Evolutionary conservation across 2,113 vertebrate genomes (phyloP).

Genomic region (Raja brachyura): DNA sequence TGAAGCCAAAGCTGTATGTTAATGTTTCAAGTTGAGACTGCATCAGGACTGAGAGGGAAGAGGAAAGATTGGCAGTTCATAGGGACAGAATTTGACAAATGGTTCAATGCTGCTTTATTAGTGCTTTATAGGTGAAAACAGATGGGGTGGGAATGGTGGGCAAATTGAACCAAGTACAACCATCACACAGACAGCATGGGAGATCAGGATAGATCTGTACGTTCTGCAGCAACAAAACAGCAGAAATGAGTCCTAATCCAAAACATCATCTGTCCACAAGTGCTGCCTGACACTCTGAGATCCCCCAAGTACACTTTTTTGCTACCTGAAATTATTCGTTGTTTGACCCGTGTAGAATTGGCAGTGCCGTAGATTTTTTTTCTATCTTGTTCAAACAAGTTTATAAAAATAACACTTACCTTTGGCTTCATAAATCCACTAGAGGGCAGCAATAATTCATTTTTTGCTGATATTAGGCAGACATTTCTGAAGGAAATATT

Average conservation of each 20-base stretch:
- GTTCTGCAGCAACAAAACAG: too few relatives aligned
- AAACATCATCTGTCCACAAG: too few relatives aligned
- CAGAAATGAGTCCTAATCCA: too few relatives aligned
- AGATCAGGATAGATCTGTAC: too few relatives aligned
- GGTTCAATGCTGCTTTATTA: too few relatives aligned
- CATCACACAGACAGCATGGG: too few relatives aligned
- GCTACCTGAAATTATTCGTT: not conserved
- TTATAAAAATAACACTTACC: not conserved
- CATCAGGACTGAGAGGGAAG: too few relatives aligned
- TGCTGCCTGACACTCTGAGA: too few relatives aligned
- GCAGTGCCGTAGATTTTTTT: not conserved
- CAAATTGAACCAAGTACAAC: not conserved
- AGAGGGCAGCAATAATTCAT: constrained; percentile 23
- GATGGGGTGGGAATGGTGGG: not conserved
- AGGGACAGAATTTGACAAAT: not conserved
- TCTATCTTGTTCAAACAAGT: not conserved
- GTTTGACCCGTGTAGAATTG: not conserved
- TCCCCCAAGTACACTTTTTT: too few relatives aligned
- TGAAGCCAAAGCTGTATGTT: too few relatives aligned
- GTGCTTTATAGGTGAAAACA: not conserved
- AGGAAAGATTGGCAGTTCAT: too few relatives aligned
- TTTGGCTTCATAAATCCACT: not conserved
- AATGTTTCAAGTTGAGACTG: too few relatives aligned
- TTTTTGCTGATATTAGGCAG: not conserved
- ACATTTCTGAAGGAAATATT: not conserved